Percentiles rank a stretch among this genome's conserved stretches.
phyloP scores from a whole-genome alignment of 2,888 invertebrate species.

The Pseudococcus longispinus region DNA sequence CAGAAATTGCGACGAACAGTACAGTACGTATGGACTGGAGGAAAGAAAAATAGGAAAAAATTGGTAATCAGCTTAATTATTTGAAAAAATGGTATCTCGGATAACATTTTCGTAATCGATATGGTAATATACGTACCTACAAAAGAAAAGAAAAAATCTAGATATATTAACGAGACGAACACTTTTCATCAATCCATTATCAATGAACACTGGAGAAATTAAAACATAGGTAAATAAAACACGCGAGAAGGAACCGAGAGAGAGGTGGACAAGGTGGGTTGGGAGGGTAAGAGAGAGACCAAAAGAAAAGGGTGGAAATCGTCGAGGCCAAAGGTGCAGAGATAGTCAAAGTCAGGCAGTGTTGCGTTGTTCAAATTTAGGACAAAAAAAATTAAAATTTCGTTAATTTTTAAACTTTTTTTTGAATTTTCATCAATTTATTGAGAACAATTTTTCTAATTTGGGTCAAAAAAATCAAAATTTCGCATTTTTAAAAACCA shows the following conservation, averaged over 20 bases:
- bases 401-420: too few relatives aligned
- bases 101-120: neutral
- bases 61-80: constrained; percentile 1
- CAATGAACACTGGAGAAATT: neutral
- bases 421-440: too few relatives aligned
- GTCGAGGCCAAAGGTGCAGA: too few relatives aligned
- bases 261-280: neutral
- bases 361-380: too few relatives aligned
- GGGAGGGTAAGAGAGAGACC: neutral
- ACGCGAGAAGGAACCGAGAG: neutral
- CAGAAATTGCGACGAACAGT: neutral
- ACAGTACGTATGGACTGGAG: neutral
- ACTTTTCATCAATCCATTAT: neutral
- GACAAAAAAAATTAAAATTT: too few relatives aligned
- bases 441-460: too few relatives aligned
- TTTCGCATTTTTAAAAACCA: too few relatives aligned
- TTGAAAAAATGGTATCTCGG: neutral
- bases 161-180: neutral
- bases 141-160: neutral
- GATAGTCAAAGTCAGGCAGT: too few relatives aligned
- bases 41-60: neutral
- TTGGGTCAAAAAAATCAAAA: too few relatives aligned
- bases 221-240: neutral
- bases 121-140: neutral
- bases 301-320: neutral